Evolutionary conservation across 2,113 vertebrate genomes (phyloP).

Genomic region (Oostethus manadensis): DNA sequence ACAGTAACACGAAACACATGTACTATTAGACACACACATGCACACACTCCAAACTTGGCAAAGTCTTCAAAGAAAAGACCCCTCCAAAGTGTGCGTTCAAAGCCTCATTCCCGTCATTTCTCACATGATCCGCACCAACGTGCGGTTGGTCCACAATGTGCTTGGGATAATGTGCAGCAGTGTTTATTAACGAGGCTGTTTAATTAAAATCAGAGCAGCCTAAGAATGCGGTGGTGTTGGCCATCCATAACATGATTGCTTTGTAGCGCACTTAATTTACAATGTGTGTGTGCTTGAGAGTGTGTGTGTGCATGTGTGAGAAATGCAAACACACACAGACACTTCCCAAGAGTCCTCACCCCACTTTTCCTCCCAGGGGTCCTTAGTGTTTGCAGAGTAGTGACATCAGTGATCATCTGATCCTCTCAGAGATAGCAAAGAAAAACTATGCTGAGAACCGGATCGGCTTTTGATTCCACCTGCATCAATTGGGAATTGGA

Average conservation of each 20-base stretch:
- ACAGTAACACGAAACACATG: slow-evolving; percentile 5
- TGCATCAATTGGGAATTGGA: not conserved
- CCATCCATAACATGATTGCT: slow-evolving; percentile 49
- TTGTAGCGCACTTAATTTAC: slow-evolving; percentile 34
- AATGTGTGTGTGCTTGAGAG: not conserved
- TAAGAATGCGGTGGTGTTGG: slow-evolving; percentile 42
- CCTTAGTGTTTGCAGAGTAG: slow-evolving; percentile 36
- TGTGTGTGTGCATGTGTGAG: no score
- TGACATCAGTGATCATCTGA: slow-evolving; percentile 34
- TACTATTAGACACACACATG: slow-evolving; percentile 15
- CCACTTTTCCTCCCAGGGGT: slow-evolving; percentile 46
- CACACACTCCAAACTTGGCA: slow-evolving; percentile 44
- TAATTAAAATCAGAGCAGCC: slow-evolving; percentile 68
- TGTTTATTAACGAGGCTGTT: slow-evolving; percentile 53
- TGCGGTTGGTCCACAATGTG: no score
- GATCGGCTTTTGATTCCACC: not conserved
- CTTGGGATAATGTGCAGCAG: no score
- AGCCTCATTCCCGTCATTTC: slow-evolving; percentile 46
- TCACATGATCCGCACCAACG: slow-evolving; percentile 36
- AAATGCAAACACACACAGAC: not conserved
- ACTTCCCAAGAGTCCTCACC: slow-evolving; percentile 27
- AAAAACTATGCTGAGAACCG: slow-evolving; percentile 14
- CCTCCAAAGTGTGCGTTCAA: slow-evolving; percentile 39
- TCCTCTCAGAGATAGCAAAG: slow-evolving; percentile 27
- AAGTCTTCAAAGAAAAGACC: slow-evolving; percentile 36